Evolutionary conservation across 2,113 vertebrate species (phyloP).

Genomic region (human): DNA sequence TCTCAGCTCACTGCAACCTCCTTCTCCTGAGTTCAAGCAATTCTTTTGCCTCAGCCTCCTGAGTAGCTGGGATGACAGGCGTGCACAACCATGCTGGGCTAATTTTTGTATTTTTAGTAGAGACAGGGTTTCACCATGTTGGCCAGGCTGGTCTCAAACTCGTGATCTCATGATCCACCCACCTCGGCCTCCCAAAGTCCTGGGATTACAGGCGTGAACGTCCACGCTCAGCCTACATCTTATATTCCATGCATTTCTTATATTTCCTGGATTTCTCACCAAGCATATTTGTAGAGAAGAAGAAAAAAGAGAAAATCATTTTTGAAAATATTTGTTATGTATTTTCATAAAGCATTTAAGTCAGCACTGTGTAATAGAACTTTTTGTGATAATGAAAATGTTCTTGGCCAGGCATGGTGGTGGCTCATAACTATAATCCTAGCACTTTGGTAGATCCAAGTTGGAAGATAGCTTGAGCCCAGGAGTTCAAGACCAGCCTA

Average conservation of each 20-base stretch:
- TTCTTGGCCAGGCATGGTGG: not conserved
- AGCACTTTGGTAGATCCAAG: too few relatives aligned
- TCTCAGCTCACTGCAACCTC: too few relatives aligned
- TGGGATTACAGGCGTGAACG: not conserved
- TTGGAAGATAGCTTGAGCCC: too few relatives aligned
- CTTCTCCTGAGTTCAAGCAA: too few relatives aligned
- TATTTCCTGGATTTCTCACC: not conserved
- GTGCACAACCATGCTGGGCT: fast-evolving
- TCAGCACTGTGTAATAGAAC: not conserved
- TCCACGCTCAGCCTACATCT: not conserved
- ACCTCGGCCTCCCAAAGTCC: not conserved
- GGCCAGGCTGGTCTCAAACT: not conserved
- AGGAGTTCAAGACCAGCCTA: too few relatives aligned
- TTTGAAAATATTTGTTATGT: not conserved
- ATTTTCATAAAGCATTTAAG: not conserved
- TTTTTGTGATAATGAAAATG: not conserved
- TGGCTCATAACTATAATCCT: too few relatives aligned
- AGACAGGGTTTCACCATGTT: not conserved
- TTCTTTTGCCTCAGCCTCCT: too few relatives aligned
- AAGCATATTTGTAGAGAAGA: not conserved
- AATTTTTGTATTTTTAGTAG: too few relatives aligned
- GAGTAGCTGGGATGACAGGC: too few relatives aligned
- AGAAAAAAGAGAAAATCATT: not conserved
- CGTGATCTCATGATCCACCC: not conserved
- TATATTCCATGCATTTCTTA: not conserved